Evolutionary conservation across 1,140 invertebrate genomes (phyloP).

Genomic region (Macrotrachela quadricornifera): DNA sequence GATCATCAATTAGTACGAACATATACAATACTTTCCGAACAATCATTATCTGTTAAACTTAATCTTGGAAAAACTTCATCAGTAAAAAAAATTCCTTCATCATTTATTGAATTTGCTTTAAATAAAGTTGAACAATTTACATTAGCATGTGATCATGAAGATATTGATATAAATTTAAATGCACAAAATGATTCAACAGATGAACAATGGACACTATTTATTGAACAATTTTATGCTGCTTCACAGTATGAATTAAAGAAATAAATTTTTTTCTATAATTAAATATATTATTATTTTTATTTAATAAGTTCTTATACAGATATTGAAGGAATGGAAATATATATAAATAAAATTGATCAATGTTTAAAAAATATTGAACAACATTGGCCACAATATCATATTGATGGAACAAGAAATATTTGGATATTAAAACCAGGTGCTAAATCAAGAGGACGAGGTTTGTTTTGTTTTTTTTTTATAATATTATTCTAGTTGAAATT

Average conservation of each 20-base stretch:
- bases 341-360: conserved; percentile 15
- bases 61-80: conserved; percentile 11
- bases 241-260: neutral
- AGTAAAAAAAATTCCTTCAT: conserved; percentile 40
- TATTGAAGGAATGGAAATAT: no score
- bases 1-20: no score
- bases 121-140: conserved; percentile 51
- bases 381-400: conserved; percentile 52
- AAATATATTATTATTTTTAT: no score
- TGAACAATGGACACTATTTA: conserved; percentile 63
- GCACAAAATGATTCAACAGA: neutral
- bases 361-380: conserved; percentile 38
- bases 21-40: neutral
- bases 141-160: conserved; percentile 50
- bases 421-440: conserved; percentile 90
- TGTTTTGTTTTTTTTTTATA: neutral
- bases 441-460: conserved; percentile 56
- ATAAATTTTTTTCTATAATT: no score
- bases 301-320: no score
- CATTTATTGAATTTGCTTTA: conserved; percentile 53
- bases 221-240: conserved; percentile 29
- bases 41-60: no score
- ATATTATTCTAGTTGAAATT: no score
- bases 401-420: conserved; percentile 58
- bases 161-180: conserved; percentile 41